Percentiles rank a stretch among this genome's conserved stretches.
phyloP scores from a whole-genome alignment of 2,113 vertebrate species.

The Chaetorhynchus papuensis region DNA sequence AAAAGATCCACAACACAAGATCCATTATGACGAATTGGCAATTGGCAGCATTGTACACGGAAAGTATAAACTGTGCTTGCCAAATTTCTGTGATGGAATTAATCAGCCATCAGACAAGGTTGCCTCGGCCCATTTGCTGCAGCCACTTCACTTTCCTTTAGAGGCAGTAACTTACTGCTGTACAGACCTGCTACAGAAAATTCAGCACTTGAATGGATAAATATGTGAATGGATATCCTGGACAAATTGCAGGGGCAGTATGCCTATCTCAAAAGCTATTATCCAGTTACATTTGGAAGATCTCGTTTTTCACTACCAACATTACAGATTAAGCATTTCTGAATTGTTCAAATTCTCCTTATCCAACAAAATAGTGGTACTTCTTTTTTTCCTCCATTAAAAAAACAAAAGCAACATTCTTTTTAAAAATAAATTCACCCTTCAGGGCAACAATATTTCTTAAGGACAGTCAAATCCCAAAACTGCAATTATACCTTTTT shows the following conservation, averaged over 20 bases:
- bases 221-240: background rate
- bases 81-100: background rate
- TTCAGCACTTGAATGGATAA: background rate
- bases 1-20: background rate
- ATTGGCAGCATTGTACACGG: background rate
- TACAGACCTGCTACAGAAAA: background rate
- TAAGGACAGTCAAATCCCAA: background rate
- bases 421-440: background rate
- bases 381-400: background rate
- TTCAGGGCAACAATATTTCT: background rate
- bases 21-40: background rate
- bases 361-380: background rate
- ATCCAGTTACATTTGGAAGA: background rate
- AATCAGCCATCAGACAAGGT: background rate
- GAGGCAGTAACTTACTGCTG: background rate
- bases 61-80: background rate
- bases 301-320: background rate
- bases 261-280: background rate
- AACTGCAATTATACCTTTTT: background rate
- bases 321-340: background rate
- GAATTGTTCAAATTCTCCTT: background rate
- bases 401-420: background rate
- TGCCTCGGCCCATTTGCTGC: background rate
- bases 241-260: background rate
- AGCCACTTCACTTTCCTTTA: background rate